Evolutionary conservation across 2,113 vertebrate species (phyloP).

Genomic region (Rafetus swinhoei): DNA sequence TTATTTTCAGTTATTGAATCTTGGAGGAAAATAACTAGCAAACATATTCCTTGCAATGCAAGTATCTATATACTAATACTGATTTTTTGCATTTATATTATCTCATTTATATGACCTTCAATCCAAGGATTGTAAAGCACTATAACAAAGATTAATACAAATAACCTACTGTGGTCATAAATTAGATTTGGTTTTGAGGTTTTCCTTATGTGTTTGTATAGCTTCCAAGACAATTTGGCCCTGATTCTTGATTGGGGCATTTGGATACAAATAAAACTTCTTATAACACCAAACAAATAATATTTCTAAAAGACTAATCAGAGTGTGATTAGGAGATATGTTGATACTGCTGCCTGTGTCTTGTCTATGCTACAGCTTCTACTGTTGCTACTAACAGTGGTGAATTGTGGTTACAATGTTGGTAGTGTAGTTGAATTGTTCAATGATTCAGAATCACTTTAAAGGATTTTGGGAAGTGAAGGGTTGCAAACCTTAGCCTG

Average conservation of each 20-base stretch:
- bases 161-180: not conserved
- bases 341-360: not conserved
- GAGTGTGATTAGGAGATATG: not conserved
- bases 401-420: not conserved
- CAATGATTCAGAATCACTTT: not conserved
- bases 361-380: not conserved
- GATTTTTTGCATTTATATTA: not conserved
- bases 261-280: not conserved
- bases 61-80: not conserved
- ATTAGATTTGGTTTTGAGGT: not conserved
- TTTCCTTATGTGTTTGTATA: fast-evolving
- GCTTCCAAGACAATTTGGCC: not conserved
- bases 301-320: not conserved
- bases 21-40: not conserved
- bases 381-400: not conserved
- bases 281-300: not conserved
- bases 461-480: not conserved
- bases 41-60: not conserved
- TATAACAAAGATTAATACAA: not conserved
- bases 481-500: not conserved
- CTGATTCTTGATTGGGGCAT: not conserved
- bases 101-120: not conserved
- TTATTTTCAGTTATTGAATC: not conserved
- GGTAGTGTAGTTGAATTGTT: not conserved
- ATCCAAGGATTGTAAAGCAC: not conserved